These are phyloP conservation scores for Periophthalmodon schlosseri DNA, from an alignment of 2,113 vertebrate genomes.

Conservation along the genomic window DNA sequence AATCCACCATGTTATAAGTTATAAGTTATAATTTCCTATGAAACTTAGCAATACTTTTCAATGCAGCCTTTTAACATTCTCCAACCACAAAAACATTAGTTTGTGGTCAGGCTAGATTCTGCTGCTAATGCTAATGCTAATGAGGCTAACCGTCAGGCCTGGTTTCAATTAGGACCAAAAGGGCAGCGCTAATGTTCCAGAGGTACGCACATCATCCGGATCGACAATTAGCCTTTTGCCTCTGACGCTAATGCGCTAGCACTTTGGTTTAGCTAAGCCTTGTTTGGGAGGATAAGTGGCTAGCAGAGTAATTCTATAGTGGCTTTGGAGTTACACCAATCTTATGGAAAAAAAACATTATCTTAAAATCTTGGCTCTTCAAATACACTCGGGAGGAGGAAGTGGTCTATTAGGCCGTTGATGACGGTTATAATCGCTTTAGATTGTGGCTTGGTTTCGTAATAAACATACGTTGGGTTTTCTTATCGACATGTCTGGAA, in stretches of 20 bases:
- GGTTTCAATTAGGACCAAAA: background rate
- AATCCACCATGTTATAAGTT: too few relatives aligned
- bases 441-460: background rate
- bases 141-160: background rate
- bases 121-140: background rate
- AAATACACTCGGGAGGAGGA: background rate
- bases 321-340: background rate
- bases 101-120: background rate
- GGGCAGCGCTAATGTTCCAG: background rate
- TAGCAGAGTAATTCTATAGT: background rate
- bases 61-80: background rate
- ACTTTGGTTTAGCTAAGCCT: background rate
- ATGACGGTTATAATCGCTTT: background rate
- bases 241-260: background rate
- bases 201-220: background rate
- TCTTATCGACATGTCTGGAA: background rate
- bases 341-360: background rate
- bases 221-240: background rate
- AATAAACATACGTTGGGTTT: background rate
- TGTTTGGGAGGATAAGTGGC: background rate
- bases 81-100: background rate
- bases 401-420: background rate
- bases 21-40: too few relatives aligned
- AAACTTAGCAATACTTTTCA: too few relatives aligned
- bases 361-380: background rate